phyloP scores from a whole-genome alignment of 2,888 invertebrate species.

The Crematogaster levior region DNA sequence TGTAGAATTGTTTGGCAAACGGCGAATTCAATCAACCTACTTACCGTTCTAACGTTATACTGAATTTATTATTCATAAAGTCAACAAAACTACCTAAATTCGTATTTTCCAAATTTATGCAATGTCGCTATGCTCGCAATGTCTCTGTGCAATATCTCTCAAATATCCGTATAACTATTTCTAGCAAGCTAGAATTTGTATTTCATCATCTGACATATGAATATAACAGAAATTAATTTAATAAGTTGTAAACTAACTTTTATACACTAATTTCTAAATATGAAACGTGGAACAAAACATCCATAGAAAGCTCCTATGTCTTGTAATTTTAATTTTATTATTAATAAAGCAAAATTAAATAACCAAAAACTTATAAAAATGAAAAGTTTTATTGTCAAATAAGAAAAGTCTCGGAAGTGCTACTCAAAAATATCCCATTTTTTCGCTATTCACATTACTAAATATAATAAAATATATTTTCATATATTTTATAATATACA shows the following conservation, averaged over 20 bases:
- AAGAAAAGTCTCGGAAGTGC: neutral
- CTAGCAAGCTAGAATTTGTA: neutral
- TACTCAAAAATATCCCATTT: slow-evolving; percentile 4
- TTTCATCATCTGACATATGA: neutral
- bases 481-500: neutral
- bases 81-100: slow-evolving; percentile 40
- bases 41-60: slow-evolving; percentile 19
- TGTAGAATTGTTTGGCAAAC: slow-evolving; percentile 46
- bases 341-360: neutral
- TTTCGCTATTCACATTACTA: neutral
- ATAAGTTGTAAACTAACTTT: neutral
- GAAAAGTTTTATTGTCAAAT: neutral
- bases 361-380: neutral
- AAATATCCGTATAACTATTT: slow-evolving; percentile 5
- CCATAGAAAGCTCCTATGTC: neutral
- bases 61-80: slow-evolving; percentile 47
- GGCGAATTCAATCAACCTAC: slow-evolving; percentile 47
- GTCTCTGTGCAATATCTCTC: neutral
- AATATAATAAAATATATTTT: neutral
- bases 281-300: neutral
- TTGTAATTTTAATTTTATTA: neutral
- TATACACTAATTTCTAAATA: neutral
- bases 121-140: neutral
- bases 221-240: neutral
- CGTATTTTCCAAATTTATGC: slow-evolving; percentile 42